Conservation (phyloP, 1,140 invertebrate species). For the Tetramorium parvispinum region DNA sequence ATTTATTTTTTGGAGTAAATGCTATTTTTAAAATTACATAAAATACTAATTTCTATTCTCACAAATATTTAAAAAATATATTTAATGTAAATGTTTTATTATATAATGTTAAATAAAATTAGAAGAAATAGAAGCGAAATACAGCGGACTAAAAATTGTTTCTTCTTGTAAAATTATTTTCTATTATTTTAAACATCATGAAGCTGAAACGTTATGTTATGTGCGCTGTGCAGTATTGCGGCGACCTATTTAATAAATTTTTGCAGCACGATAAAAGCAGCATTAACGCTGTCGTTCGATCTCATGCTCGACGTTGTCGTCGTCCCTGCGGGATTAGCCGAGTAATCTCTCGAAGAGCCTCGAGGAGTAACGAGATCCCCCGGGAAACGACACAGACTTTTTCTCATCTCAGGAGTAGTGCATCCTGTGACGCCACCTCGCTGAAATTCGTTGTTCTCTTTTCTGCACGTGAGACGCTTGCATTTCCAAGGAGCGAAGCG, state of each 20-base stretch:
- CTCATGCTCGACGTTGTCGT: slow-evolving; percentile 67
- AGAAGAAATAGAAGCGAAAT: not conserved
- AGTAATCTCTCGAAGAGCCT: slow-evolving; percentile 74
- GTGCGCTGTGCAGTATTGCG: slow-evolving; percentile 8
- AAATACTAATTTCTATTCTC: not conserved
- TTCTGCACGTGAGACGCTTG: slow-evolving; percentile 34
- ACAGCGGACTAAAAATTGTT: not conserved
- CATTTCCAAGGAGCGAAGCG: slow-evolving; percentile 16
- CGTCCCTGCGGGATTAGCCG: slow-evolving; percentile 72
- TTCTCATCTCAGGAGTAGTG: slow-evolving; percentile 72
- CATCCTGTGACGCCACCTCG: slow-evolving; percentile 41
- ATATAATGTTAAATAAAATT: not conserved
- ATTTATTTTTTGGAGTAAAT: not conserved
- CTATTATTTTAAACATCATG: not conserved
- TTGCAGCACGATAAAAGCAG: slow-evolving; percentile 70
- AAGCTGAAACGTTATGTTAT: slow-evolving; percentile 14
- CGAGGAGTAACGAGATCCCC: slow-evolving; percentile 73
- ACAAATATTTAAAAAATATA: not conserved
- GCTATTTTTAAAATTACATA: not conserved
- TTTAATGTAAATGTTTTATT: not conserved
- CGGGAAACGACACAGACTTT: slow-evolving; percentile 69
- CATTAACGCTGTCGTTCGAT: slow-evolving; percentile 74
- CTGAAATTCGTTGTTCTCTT: slow-evolving; percentile 51
- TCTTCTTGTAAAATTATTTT: not conserved
- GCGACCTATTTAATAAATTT: slow-evolving; percentile 71